phyloP scores from a whole-genome alignment of 2,888 invertebrate genomes.

The Calliphora vomitoria region DNA sequence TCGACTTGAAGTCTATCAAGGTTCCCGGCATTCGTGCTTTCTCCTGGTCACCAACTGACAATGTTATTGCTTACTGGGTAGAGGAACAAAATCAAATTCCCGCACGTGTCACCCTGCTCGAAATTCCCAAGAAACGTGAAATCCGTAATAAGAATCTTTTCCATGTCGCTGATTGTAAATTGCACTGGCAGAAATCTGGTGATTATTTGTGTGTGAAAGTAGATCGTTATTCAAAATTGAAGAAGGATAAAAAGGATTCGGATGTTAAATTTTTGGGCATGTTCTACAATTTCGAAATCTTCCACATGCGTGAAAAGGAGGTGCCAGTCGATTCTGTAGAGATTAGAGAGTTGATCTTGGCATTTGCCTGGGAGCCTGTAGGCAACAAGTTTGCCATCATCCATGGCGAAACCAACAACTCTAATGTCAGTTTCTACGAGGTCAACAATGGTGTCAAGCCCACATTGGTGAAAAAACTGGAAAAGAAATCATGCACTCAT shows the following conservation, averaged over 20 bases:
- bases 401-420: slow-evolving; percentile 92
- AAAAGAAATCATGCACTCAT: slow-evolving; percentile 95
- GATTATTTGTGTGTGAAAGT: slow-evolving; percentile 98
- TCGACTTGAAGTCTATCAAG: slow-evolving; percentile 97
- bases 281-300: slow-evolving; percentile 99
- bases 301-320: slow-evolving; percentile 98
- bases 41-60: slow-evolving; percentile 99
- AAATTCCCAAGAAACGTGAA: slow-evolving; percentile 95
- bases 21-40: slow-evolving; percentile 96
- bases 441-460: slow-evolving; percentile 96
- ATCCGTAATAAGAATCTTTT: slow-evolving; percentile 97
- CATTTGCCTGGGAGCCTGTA: slow-evolving; percentile 99
- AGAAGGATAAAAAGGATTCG: slow-evolving; percentile 95
- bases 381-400: slow-evolving; percentile 98
- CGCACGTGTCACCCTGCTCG: slow-evolving; percentile 96
- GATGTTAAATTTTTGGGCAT: slow-evolving; percentile 98
- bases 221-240: slow-evolving; percentile 94
- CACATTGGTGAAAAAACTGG: slow-evolving; percentile 93
- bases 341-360: slow-evolving; percentile 95
- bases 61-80: slow-evolving; percentile 98
- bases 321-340: slow-evolving; percentile 99
- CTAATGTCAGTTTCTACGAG: slow-evolving; percentile 96
- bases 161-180: slow-evolving; percentile 98
- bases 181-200: slow-evolving; percentile 99
- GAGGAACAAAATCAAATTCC: slow-evolving; percentile 98